Conservation (phyloP, 2,888 invertebrate species). For the Athalia cordata region DNA sequence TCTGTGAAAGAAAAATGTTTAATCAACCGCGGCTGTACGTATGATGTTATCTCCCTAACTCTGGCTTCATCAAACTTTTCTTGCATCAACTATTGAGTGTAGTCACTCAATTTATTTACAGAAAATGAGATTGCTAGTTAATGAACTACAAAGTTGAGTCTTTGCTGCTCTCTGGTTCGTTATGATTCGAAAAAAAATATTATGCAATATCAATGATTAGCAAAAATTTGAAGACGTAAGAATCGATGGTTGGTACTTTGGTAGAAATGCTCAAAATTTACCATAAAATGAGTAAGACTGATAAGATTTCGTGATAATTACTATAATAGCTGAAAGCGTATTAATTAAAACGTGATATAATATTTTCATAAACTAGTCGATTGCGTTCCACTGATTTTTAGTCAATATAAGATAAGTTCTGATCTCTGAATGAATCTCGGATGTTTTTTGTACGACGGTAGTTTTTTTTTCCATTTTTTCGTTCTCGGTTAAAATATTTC, state of each 20-base stretch:
- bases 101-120: neutral
- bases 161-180: neutral
- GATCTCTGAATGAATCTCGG: neutral
- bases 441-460: conserved; percentile 13
- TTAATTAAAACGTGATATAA: conserved; percentile 58
- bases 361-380: conserved; percentile 66
- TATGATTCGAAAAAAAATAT: neutral
- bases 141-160: neutral
- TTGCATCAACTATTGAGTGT: no score
- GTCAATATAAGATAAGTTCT: conserved; percentile 21
- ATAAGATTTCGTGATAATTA: conserved; percentile 61
- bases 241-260: conserved; percentile 17
- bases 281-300: conserved; percentile 62
- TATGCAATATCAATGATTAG: conserved; percentile 7
- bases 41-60: no score
- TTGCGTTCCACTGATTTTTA: conserved; percentile 40
- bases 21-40: no score
- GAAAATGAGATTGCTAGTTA: neutral
- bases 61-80: no score
- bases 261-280: conserved; percentile 31
- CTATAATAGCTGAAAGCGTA: conserved; percentile 53
- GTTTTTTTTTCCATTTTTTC: neutral
- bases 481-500: neutral
- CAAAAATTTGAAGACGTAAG: neutral
- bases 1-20: no score